Conservation (phyloP, 2,113 vertebrate genomes). For the Halichoeres trimaculatus region DNA sequence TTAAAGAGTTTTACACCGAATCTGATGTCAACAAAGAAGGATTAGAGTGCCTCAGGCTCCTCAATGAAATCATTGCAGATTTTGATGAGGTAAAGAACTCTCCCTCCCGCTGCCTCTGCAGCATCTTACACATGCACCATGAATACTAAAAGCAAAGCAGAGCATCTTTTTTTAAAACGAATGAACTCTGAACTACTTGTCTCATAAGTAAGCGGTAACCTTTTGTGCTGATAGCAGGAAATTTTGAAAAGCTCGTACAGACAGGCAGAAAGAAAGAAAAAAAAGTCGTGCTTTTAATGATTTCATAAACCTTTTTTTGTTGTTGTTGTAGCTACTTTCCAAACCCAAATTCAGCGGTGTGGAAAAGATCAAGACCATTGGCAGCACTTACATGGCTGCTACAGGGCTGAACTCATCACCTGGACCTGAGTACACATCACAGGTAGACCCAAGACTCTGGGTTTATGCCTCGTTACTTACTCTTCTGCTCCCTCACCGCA, state of each 20-base stretch:
- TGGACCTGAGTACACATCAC: constrained; percentile 89
- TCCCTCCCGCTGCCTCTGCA: background rate
- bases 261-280: background rate
- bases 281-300: background rate
- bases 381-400: constrained; percentile 98
- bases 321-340: constrained; percentile 87
- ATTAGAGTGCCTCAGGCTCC: constrained; percentile 94
- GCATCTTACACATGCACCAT: background rate
- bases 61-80: constrained; percentile 98
- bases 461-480: background rate
- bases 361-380: constrained; percentile 99
- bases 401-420: constrained; percentile 93
- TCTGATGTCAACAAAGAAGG: constrained; percentile 99
- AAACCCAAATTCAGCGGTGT: constrained; percentile 99
- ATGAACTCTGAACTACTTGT: background rate
- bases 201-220: background rate
- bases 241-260: background rate
- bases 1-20: constrained; percentile 99
- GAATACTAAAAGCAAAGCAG: background rate
- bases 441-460: constrained; percentile 78
- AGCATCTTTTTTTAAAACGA: background rate
- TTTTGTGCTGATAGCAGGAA: background rate
- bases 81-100: constrained; percentile 92
- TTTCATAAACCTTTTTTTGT: constrained; percentile 8
- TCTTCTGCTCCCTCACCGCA: background rate